phyloP scores from a whole-genome alignment of 2,113 vertebrate species.

The Melanostigma gelatinosum region DNA sequence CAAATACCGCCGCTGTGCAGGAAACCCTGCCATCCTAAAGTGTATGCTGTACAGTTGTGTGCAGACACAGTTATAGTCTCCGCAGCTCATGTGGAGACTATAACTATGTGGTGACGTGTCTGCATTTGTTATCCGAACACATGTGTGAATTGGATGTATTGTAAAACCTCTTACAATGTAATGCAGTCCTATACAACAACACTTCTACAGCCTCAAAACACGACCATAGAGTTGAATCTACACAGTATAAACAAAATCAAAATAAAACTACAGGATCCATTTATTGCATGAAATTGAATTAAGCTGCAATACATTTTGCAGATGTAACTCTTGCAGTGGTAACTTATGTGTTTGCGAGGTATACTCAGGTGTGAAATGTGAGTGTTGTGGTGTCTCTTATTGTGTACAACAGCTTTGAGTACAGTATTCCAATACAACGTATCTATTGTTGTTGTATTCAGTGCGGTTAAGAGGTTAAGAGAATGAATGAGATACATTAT shows the following conservation, averaged over 20 bases:
- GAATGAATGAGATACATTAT: background rate
- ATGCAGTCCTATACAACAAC: background rate
- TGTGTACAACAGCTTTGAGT: background rate
- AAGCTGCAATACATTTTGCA: background rate
- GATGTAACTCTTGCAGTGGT: background rate
- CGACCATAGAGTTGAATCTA: background rate
- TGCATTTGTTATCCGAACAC: background rate
- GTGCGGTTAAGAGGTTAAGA: background rate
- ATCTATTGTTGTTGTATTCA: background rate
- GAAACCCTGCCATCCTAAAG: background rate
- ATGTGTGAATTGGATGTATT: background rate
- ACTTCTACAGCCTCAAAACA: background rate
- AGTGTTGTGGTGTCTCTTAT: background rate
- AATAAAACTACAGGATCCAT: background rate
- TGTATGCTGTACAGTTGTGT: too few species aligned
- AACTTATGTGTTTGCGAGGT: background rate
- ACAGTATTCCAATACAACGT: background rate
- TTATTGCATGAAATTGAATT: background rate
- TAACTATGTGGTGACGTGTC: background rate
- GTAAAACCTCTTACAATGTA: background rate
- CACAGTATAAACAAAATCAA: background rate
- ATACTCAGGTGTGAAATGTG: background rate
- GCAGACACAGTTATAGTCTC: too few species aligned
- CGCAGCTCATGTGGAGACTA: background rate
- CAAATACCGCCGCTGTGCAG: background rate